Base-by-base conservation (phyloP, 2,888 invertebrate species). In the Cephalotes varians region DNA sequence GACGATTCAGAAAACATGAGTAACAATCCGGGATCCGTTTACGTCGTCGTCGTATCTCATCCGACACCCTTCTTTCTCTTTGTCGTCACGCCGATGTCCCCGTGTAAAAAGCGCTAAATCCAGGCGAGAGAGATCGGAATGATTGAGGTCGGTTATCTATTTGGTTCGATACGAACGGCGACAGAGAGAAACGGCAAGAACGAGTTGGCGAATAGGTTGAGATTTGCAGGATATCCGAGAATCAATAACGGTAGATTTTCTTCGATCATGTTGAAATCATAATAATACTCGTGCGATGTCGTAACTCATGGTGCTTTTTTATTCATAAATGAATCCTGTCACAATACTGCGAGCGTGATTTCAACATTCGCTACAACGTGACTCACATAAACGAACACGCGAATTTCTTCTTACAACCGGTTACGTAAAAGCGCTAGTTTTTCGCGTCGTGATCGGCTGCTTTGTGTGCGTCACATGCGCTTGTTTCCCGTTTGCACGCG, bases 1-100 rank as follows among this genome's bases (percentile, higher is more conserved):
- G 72, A 40, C 64, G 40, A 28, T 10, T 51, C 54, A 47, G 62
- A 25, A 49, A 64, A 51, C 73, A 64, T 51, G 69, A 69, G 51
- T 51, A 80, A 69, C 60, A 82, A 79, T 67, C 37, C 28, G 15
- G 7, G 28, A 54, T 79, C 81, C 44, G 56, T 77, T 64, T 64
- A 74, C 81, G 64, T 56, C 77, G 47, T n/a, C 73, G 44, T 60
- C 80, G 47, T 80, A 82, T 79, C 60, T 79, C 67, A 79, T 79
- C 49, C 47, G 25, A n/a, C 62, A n/a, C 47, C 44, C 79, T 67
- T 44, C 31, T 49, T 47, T 47, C 58, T 54, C 51, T 47, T 82
- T 49, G 77, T 49, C 44, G 74, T 81, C 58, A 25, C 44, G 44
- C 12, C 44, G 47, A 65, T 37, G 40, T 79, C 51, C 31, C 47